Base-by-base conservation (phyloP, 2,797 vertebrate genomes). In the Hippoglossus hippoglossus region DNA sequence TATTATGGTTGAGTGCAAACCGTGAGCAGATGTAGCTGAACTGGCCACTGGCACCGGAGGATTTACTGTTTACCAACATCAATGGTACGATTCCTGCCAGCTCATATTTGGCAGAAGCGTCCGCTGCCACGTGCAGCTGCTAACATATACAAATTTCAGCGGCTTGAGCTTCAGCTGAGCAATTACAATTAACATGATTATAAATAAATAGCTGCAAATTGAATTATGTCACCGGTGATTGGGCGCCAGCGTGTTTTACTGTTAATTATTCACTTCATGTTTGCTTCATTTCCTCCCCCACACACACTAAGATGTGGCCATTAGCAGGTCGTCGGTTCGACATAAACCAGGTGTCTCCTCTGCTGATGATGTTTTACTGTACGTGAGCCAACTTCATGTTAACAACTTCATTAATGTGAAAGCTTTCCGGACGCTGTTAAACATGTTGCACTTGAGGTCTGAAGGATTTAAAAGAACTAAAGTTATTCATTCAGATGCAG, bases 101-200 rank as follows among this genome's bases (percentile, higher is more conserved):
- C 19, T 59, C 21, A 21, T 2, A 65, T 58, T 18, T 24, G 21
- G 61, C 18, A 1, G 18, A 39, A 21, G 13, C 34, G 2, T 1
- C 3, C 47, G 47, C 51, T 15, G 13, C 60, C 6, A 19, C 16
- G 44, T 46, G 44, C 44, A 46, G 44, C 44, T 46, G 44, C 44
- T 46, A 19, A 46, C 52, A 63, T 28, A 39, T 13, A 56, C 26
- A 51, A 6, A 47, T 26, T 31, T 59, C 18, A 19, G 31, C 34
- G 6, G 22, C 64, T 31, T 22, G 3, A 53, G 47, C 31, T 58
- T 53, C 58, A 52, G 56, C 66, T 68, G 57, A 74, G 55, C 13
- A 53, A 73, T 61, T 76, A 57, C 19, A 83, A 77, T 75, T 76
- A 81, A 75, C 69, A 49, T 54, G 55, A 85, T 80, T 66, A 65